Evolutionary conservation across 64 coral and sea anemone genomes (phyloP), one percentile per base, ranked within the genome.

Genomic region (Exaiptasia diaphana): DNA sequence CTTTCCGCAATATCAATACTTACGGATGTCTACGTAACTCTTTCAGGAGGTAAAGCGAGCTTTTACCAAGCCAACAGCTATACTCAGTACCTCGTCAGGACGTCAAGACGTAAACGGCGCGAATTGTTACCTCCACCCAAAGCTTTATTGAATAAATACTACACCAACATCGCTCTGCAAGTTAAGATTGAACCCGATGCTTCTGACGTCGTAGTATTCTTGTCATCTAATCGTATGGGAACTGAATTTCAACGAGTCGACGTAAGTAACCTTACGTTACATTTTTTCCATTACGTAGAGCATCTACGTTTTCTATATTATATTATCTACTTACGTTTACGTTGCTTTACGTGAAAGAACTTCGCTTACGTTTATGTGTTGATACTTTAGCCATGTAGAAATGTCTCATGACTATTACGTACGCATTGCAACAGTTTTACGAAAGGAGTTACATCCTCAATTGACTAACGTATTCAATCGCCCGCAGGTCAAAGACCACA

Each of bases 191-290:
- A 79, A 2, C 57, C 58, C 35, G 86, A 88, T 38, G 81, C 85
- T 35, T 73, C 83, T 20, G 20, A 99, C 55, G 90, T 87, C 18
- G 81, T 94, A 9, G 23, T 94, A 28, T 94, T 94, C 65, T 54
- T 94, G 24, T 80, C 91, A 50, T 85, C 86, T 38, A 94, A 94
- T 75, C 86, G 85, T 41, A 67, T 94, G 53, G 91, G 91, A 68
- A 94, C 91, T 23, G 91, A 94, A 15, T 94, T 94, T 50, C 86
- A 85, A 38, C 89, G 86, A 60, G 80, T 94, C 58, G 91, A 94
- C 73, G 91, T 94, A 68, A 94, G 91, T 80, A 30, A 18, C 7
- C 34, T 11, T 75, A n/a, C n/a, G n/a, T n/a, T n/a, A n/a, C n/a
- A n/a, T n/a, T 20, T 8, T 43, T 82, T 20, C 31, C 18, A 8